Evolutionary conservation across 2,888 invertebrate species (phyloP), one percentile per base, ranked within the genome.

Genomic region (Cremastinae sp.): DNA sequence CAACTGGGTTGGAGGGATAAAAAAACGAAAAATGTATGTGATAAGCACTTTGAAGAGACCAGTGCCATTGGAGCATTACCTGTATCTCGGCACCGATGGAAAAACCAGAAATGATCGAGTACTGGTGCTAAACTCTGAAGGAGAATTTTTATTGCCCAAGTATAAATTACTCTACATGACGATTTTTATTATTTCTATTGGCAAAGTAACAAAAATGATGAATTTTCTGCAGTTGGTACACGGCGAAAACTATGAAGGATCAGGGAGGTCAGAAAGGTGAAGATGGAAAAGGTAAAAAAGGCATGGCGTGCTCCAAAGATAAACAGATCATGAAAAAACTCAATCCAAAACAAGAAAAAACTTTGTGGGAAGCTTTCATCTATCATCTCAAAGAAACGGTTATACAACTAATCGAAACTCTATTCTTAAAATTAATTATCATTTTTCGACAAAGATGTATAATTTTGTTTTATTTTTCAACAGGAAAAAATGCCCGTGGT

Each of bases 31-130:
- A 87, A 95, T 95, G 69, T 98, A 95, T 87, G 99, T 99, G 0
- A 96, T 99, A 9, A 97, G 96, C 74, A 99, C 99, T 0, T 91
- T 93, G 0, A 96, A 97, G 85, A 92, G 99, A 68, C 99, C 99
- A 0, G 97, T 99, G 0, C 99, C 99, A 0, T 91, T 99, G 47
- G 95, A 98, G 86, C 99, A 99, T 90, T 97, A 94, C 89, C 91
- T 99, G 0, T 98, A 98, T 84, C 96, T 96, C 12, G 95, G 95
- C 85, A 86, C 93, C 28, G 94, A 94, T n/a, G 94, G 94, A n/a
- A 94, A 93, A 83, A 93, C 93, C 0, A 94, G 93, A 84, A 92
- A 96, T 84, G 94, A 96, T 81, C 91, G 94, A 59, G 97, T 95
- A 89, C 88, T 96, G 38, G 91, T 99, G 10, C 92, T 98, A 4